Percentiles rank a stretch among this genome's conserved stretches.
phyloP scores from a whole-genome alignment of 2,888 invertebrate species.

The Pandemis corylana region DNA sequence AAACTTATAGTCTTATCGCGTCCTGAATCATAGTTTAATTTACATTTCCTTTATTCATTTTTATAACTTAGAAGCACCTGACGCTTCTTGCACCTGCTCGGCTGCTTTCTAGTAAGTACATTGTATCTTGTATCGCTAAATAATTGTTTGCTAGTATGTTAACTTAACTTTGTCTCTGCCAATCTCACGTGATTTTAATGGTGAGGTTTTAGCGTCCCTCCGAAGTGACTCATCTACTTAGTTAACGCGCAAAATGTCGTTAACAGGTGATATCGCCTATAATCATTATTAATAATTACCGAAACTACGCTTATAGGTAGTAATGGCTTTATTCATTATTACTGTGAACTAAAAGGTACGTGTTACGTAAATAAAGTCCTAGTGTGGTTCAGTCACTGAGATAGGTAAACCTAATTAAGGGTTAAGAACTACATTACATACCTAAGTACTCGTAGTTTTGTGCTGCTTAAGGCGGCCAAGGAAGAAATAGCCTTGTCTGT shows the following conservation, averaged over 20 bases:
- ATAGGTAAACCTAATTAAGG: background rate
- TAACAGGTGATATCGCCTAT: background rate
- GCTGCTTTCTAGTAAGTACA: background rate
- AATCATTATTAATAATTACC: background rate
- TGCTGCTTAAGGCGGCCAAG: background rate
- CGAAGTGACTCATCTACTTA: slow-evolving; percentile 54
- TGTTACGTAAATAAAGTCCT: background rate
- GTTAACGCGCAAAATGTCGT: slow-evolving; percentile 43
- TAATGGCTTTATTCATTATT: background rate
- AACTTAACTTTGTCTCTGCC: slow-evolving; percentile 31
- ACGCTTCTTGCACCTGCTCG: slow-evolving; percentile 29
- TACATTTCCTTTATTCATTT: slow-evolving; percentile 25
- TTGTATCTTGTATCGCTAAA: background rate
- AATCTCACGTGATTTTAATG: slow-evolving; percentile 44
- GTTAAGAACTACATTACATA: background rate
- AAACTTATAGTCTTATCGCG: slow-evolving; percentile 44
- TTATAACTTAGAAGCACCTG: slow-evolving; percentile 31
- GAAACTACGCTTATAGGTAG: no score
- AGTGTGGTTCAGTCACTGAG: background rate
- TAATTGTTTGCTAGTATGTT: slow-evolving; percentile 4
- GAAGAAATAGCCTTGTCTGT: background rate
- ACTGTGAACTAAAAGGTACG: background rate
- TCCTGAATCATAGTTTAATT: slow-evolving; percentile 41
- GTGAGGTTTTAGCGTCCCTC: slow-evolving; percentile 50
- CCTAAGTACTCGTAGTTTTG: no score